Percentiles rank a stretch among this genome's conserved stretches.
Evolutionary conservation across 2,888 invertebrate species (phyloP).

Genomic region (Acanthosoma haemorrhoidale): DNA sequence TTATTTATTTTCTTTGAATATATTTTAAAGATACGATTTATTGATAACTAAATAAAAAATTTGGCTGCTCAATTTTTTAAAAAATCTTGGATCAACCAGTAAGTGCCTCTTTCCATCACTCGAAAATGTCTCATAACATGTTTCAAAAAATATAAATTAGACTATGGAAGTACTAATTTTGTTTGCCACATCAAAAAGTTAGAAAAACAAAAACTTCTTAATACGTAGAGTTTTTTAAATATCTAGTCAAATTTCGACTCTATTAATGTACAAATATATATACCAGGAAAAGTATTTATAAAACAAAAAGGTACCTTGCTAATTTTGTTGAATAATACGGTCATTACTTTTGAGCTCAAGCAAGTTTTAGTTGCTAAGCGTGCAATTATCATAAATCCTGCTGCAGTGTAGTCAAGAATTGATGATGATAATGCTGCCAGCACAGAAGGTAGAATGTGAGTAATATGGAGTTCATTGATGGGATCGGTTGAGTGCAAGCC

Average conservation of each 20-base stretch:
- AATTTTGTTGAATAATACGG: conserved; percentile 57
- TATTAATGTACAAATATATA: neutral
- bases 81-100: no score
- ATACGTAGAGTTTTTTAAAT: neutral
- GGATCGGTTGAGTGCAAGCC: conserved; percentile 55
- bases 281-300: neutral
- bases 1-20: no score
- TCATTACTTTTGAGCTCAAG: conserved; percentile 54
- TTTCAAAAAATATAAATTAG: no score
- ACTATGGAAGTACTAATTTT: no score
- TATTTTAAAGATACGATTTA: no score
- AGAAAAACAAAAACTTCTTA: neutral
- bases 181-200: no score
- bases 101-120: no score
- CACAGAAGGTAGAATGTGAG: conserved; percentile 65
- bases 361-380: conserved; percentile 61
- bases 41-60: no score
- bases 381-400: conserved; percentile 67
- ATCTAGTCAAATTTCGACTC: neutral
- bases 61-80: no score
- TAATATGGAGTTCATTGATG: conserved; percentile 60
- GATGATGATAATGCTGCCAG: conserved; percentile 63
- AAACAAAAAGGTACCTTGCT: conserved; percentile 46
- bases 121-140: no score
- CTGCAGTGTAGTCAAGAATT: conserved; percentile 64